Percentiles rank a stretch among this genome's conserved stretches.
Evolutionary conservation across 2,113 vertebrate genomes (phyloP).

Genomic region (Merops nubicus): DNA sequence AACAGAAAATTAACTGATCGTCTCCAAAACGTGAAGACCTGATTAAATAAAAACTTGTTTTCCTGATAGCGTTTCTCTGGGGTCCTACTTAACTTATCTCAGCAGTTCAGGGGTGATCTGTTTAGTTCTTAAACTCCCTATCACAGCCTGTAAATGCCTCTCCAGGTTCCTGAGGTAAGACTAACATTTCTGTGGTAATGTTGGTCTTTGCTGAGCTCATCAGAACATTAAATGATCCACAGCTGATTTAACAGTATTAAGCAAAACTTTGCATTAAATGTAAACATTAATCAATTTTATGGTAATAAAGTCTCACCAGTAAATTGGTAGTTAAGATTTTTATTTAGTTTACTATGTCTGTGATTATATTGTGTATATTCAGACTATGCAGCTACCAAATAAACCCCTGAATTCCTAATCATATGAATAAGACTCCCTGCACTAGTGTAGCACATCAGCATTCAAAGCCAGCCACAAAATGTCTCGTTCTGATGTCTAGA

Average conservation of each 20-base stretch:
- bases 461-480: slow-evolving; percentile 2
- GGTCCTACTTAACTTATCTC: background rate
- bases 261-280: slow-evolving; percentile 6
- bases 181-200: background rate
- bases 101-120: background rate
- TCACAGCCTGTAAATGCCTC: background rate
- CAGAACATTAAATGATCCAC: slow-evolving; percentile 1
- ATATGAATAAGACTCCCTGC: background rate
- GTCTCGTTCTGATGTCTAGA: background rate
- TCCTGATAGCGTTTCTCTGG: background rate
- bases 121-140: background rate
- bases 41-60: background rate
- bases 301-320: background rate
- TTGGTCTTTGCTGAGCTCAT: background rate
- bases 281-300: slow-evolving; percentile 31
- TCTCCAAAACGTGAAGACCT: background rate
- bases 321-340: slow-evolving; percentile 7
- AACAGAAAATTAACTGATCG: background rate
- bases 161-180: background rate
- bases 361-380: slow-evolving; percentile 28
- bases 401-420: slow-evolving; percentile 40
- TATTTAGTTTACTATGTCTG: slow-evolving; percentile 3
- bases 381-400: background rate
- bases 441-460: background rate
- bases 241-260: slow-evolving; percentile 10